phyloP scores from a whole-genome alignment of 2,113 vertebrate genomes.

The Rhinichthys klamathensis region DNA sequence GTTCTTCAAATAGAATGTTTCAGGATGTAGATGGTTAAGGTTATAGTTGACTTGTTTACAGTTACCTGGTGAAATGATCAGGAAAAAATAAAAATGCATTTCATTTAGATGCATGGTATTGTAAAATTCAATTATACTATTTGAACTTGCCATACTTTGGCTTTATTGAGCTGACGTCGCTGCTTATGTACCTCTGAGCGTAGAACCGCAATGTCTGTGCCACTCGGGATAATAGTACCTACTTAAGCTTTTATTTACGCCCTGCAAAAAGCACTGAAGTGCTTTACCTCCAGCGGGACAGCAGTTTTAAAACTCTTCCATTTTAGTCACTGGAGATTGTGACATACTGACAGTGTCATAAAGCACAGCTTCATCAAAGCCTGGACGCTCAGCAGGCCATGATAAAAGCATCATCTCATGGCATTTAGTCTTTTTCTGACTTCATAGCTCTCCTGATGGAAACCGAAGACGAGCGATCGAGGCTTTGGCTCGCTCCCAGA shows the following conservation, averaged over 20 bases:
- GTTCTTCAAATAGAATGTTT: neutral
- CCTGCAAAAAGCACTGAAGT: slow-evolving; percentile 33
- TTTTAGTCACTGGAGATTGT: slow-evolving; percentile 44
- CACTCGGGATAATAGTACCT: neutral
- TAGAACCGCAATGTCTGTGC: neutral
- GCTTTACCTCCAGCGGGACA: slow-evolving; percentile 22
- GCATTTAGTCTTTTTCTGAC: neutral
- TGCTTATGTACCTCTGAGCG: neutral
- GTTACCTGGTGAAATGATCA: neutral
- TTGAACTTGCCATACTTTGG: neutral
- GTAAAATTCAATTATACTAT: neutral
- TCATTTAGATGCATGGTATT: neutral
- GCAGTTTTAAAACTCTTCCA: slow-evolving; percentile 51
- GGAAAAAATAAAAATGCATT: neutral
- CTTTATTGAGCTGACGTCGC: neutral
- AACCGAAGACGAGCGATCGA: slow-evolving; percentile 32
- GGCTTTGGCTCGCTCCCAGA: slow-evolving; percentile 9
- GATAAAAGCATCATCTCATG: slow-evolving; percentile 28
- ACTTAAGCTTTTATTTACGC: slow-evolving; percentile 43
- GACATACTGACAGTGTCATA: slow-evolving; percentile 53
- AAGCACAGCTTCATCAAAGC: slow-evolving; percentile 60
- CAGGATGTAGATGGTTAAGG: neutral
- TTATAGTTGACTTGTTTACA: neutral
- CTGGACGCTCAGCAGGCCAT: slow-evolving; percentile 48
- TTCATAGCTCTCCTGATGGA: slow-evolving; percentile 32